Percentiles rank a stretch among this genome's conserved stretches.
phyloP scores from a whole-genome alignment of 2,888 invertebrate genomes.

The Trissoscelio sp. region DNA sequence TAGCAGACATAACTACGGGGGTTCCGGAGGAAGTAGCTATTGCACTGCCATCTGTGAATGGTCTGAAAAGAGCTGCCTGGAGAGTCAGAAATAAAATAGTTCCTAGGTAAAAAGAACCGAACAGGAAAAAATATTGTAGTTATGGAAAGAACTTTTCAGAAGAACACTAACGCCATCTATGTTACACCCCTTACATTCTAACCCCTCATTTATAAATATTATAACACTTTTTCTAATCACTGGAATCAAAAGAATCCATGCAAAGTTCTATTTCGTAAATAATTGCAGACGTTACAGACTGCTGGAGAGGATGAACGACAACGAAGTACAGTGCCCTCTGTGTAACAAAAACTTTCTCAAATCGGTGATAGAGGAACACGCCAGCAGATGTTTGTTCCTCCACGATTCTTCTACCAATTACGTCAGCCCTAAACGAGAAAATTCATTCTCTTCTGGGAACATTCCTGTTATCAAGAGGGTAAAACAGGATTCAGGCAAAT shows the following conservation, averaged over 20 bases:
- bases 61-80: constrained; percentile 25
- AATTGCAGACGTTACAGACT: constrained; percentile 17
- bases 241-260: background rate
- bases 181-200: too few relatives aligned
- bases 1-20: constrained; percentile 23
- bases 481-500: constrained; percentile 2
- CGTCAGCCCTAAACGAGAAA: constrained; percentile 50
- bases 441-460: background rate
- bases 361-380: constrained; percentile 87
- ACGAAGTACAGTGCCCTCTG: constrained; percentile 85
- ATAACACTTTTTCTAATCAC: too few relatives aligned
- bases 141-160: too few relatives aligned
- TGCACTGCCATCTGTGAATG: constrained; percentile 29
- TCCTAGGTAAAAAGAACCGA: constrained; percentile 44
- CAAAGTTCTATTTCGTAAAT: too few relatives aligned
- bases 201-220: too few relatives aligned
- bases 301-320: constrained; percentile 29
- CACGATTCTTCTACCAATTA: constrained; percentile 81
- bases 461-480: constrained; percentile 8
- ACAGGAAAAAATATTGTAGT: background rate
- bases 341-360: constrained; percentile 86
- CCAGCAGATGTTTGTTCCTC: constrained; percentile 89
- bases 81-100: constrained; percentile 38
- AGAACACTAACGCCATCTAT: too few relatives aligned
- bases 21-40: constrained; percentile 22